A percentile compares a stretch with the other conserved stretches of the same genome.
phyloP scores from a whole-genome alignment of 2,113 vertebrate genomes.

The Malurus alboscapulatus region DNA sequence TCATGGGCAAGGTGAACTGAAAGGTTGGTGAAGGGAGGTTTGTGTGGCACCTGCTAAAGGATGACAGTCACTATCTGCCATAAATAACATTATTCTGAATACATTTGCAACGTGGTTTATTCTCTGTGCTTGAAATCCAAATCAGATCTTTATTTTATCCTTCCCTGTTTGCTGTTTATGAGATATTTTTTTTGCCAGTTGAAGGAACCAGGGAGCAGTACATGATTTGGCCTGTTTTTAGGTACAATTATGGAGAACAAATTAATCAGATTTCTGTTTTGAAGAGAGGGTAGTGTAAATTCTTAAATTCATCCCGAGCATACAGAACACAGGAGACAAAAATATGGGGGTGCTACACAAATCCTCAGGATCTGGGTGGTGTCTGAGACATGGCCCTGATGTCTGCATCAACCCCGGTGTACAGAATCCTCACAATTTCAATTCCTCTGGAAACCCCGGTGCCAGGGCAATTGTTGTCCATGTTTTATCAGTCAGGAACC shows the following conservation, averaged over 20 bases:
- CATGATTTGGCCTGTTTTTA: neutral
- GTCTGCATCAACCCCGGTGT: rapidly evolving
- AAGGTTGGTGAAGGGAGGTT: neutral
- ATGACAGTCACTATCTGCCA: neutral
- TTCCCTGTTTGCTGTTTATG: neutral
- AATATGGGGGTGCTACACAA: neutral
- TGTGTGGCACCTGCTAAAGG: neutral
- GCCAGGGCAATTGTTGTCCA: neutral
- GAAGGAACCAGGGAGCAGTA: neutral
- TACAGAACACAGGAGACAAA: neutral
- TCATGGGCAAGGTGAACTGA: neutral
- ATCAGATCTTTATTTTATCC: neutral
- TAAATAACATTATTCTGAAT: neutral
- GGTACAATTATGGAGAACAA: neutral
- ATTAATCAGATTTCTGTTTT: neutral
- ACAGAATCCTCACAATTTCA: neutral
- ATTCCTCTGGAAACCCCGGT: neutral
- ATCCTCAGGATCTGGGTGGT: neutral
- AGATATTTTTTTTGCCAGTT: neutral
- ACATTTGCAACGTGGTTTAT: neutral
- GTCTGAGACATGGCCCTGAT: rapidly evolving
- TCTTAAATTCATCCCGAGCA: neutral
- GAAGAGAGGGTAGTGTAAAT: neutral
- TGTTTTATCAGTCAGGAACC: neutral
- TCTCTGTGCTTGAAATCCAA: neutral